These are phyloP conservation scores for Passer montanus DNA, from an alignment of 2,113 vertebrate genomes.

Conservation along the genomic window DNA sequence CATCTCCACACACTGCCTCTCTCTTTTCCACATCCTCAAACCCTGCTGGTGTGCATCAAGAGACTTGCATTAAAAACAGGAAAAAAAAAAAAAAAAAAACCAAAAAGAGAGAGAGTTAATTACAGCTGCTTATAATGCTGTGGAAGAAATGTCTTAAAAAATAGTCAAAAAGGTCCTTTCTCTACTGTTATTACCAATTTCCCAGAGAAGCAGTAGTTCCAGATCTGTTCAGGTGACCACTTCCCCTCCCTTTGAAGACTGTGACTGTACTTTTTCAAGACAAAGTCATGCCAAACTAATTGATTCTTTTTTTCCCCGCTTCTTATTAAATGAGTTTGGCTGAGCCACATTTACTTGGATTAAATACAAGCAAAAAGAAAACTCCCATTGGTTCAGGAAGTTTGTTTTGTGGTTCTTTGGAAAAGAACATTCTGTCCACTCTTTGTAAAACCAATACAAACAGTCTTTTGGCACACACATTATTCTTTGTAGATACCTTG, in stretches of 20 bases:
- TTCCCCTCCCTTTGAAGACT: neutral
- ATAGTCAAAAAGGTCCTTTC: accelerated
- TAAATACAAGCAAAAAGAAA: slow-evolving; percentile 25
- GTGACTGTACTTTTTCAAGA: neutral
- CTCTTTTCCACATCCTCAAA: neutral
- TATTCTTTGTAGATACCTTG: slow-evolving; percentile 26
- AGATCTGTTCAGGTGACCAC: neutral
- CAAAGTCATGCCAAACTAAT: neutral
- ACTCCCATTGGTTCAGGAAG: slow-evolving; percentile 32
- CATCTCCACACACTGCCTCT: neutral
- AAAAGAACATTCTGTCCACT: slow-evolving; percentile 35
- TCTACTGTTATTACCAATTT: neutral
- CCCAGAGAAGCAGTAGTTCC: neutral
- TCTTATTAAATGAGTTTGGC: neutral
- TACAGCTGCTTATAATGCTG: neutral
- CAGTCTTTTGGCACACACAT: neutral
- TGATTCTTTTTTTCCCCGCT: neutral
- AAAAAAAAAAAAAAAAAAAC: too few relatives aligned
- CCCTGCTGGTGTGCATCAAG: neutral
- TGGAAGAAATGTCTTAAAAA: neutral
- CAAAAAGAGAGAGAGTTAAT: neutral
- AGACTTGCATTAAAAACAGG: neutral
- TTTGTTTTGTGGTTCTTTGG: slow-evolving; percentile 37
- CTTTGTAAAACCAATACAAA: slow-evolving; percentile 28
- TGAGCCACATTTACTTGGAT: neutral